phyloP scores from a whole-genome alignment of 2,113 vertebrate species.

The cat (Felis catus) region F.catus_Fca126_mat1.0 CM031420.1:93497001-93497500 shows the following conservation, averaged over 20 bases:
- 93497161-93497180: not conserved
- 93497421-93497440: not conserved
- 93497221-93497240: not conserved
- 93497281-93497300: not conserved
- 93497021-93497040: not conserved
- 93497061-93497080: not conserved
- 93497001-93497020: not conserved
- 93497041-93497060: not conserved
- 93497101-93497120: not conserved
- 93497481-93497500: not conserved
- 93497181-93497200: not conserved
- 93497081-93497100: not conserved
- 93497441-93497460: not conserved
- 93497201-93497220: not conserved
- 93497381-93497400: not conserved
- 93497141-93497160: not conserved
- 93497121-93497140: not conserved
- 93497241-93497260: not conserved
- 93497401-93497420: not conserved
- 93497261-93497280: not conserved
- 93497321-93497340: not conserved
- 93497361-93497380: not conserved
- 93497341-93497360: not conserved
- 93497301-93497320: not conserved
- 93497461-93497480: not conserved